Base-by-base conservation (phyloP, 2,113 vertebrate genomes). In the Lamprotornis superbus region DNA sequence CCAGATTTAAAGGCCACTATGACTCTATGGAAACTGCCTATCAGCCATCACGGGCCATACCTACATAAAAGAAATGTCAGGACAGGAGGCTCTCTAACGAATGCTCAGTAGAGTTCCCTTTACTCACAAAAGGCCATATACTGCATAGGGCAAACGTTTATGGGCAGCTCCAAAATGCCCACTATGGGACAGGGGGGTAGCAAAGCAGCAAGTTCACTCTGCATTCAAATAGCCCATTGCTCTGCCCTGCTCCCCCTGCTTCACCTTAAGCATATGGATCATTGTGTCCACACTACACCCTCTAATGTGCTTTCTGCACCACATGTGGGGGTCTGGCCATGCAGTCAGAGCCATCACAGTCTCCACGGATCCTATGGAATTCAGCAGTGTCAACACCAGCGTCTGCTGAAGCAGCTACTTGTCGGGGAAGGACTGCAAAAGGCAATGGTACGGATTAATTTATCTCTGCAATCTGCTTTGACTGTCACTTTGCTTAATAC, bases 11-110 rank as follows among this genome's bases (percentile, higher is more conserved):
- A 96, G 90, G 92, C 90, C 75, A 44, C 79, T 81, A 63, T 2
- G 7, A 80, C 44, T 69, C 61, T 89, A 18, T 14, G 47, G 71
- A 90, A 96, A 91, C 85, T 81, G 93, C 76, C 90, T 64, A 86
- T 83, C 85, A 94, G 56, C 68, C 78, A 73, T 86, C 88, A 86
- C 6, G 16, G 90, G 28, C 94, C 73, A 69, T 68, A 81, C 76
- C 83, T 61, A 64, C 71, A 92, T 92, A 96, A 95, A 96, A 87
- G 76, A 96, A 95, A 94, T 95, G 93, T 96, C 95, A 96, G 49
- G 85, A 75, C 60, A 75, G 80, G 5, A 89, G 60, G 35, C 28
- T 71, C 46, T 77, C 69, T 70, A 53, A 86, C 3, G 0, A 93
- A 86, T 49, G 69, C 76, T 88, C 64, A 56, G 47, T 1, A 28